Conservation (phyloP, 1,140 invertebrate species). For the Cydia pomonella region DNA sequence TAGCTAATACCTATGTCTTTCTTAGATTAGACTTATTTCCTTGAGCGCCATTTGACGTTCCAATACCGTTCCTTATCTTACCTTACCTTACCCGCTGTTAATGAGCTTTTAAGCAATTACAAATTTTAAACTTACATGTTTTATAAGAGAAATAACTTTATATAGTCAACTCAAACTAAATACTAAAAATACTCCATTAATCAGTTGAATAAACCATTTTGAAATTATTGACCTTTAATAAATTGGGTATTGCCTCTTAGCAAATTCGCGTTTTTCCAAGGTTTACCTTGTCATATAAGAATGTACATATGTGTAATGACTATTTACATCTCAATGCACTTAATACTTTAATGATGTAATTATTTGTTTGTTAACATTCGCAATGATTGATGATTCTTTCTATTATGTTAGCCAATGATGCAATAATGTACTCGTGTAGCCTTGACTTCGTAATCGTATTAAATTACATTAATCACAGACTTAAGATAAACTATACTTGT, state of each 20-base stretch:
- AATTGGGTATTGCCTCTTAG: background rate
- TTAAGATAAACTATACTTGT: background rate
- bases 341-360: slow-evolving; percentile 18
- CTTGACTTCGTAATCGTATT: slow-evolving; percentile 8
- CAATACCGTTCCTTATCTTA: no score
- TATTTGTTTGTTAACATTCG: slow-evolving; percentile 23
- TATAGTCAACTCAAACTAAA: no score
- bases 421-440: background rate
- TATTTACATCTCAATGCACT: slow-evolving; percentile 11
- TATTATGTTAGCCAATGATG: background rate
- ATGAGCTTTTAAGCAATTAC: no score
- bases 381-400: slow-evolving; percentile 19
- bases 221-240: background rate
- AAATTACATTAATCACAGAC: background rate
- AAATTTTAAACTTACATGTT: no score
- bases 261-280: background rate
- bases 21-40: no score
- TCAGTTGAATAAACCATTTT: background rate
- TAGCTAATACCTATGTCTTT: no score
- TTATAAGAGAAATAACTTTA: no score
- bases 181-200: background rate
- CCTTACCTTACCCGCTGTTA: no score
- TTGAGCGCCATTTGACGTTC: no score
- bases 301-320: background rate
- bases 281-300: slow-evolving; percentile 3